These are phyloP conservation scores for Cerastis rubricosa DNA, from an alignment of 2,888 invertebrate species.

Conservation along the genomic window DNA sequence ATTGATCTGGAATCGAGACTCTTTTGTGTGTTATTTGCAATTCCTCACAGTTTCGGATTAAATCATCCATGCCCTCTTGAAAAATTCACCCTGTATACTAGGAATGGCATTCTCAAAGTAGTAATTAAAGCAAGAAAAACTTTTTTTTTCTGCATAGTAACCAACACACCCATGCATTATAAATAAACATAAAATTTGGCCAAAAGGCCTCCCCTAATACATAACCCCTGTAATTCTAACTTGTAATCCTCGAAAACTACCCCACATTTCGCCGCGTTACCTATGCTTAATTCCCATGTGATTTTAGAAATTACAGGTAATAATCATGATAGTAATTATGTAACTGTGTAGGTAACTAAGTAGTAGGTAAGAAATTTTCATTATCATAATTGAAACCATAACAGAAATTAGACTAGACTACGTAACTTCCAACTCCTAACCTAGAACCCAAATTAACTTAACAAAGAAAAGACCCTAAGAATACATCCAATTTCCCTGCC, in stretches of 20 bases:
- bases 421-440: background rate
- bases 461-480: slow-evolving; percentile 22
- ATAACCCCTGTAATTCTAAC: no score
- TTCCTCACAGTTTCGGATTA: no score
- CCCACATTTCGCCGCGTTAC: background rate
- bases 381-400: background rate
- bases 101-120: no score
- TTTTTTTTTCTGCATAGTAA: background rate
- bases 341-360: no score
- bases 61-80: no score
- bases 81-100: no score
- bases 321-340: background rate
- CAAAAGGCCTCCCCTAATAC: background rate
- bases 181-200: background rate
- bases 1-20: no score
- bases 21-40: no score
- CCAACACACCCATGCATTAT: background rate
- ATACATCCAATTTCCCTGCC: slow-evolving; percentile 33
- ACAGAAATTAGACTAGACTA: background rate
- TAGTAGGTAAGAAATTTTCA: background rate
- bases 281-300: background rate
- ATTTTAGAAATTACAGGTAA: background rate
- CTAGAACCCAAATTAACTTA: slow-evolving; percentile 34
- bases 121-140: background rate
- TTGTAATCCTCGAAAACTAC: background rate